Conservation (phyloP, 1,140 invertebrate species). For the Hydropsyche tenuis region DNA sequence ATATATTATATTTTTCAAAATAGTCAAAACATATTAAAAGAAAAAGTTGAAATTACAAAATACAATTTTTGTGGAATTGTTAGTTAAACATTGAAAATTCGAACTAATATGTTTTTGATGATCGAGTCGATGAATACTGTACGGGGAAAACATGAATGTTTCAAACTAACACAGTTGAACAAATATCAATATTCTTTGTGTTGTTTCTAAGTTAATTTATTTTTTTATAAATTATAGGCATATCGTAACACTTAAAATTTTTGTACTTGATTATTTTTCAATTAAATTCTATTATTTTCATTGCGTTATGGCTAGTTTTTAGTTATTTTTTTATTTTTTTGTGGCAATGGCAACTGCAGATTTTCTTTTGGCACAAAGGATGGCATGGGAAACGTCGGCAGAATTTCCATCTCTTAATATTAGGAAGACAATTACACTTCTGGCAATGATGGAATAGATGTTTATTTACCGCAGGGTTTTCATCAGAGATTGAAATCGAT, state of each 20-base stretch:
- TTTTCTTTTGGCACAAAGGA: neutral
- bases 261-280: no score
- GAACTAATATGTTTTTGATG: neutral
- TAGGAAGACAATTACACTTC: neutral
- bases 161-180: neutral
- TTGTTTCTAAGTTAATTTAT: no score
- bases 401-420: conserved; percentile 6
- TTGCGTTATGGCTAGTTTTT: no score
- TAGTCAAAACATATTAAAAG: no score
- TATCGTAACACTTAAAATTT: no score
- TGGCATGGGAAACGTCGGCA: conserved; percentile 13
- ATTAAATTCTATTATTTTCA: no score
- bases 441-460: conserved; percentile 1
- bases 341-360: neutral
- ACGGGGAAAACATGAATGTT: neutral
- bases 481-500: neutral
- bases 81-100: no score
- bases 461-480: neutral
- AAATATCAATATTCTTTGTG: neutral
- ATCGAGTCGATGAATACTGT: neutral
- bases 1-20: neutral
- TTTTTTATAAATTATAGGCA: no score
- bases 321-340: neutral
- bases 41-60: no score
- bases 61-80: no score